Conservation (phyloP, 2,888 invertebrate species). For the Limnephilus auricula region DNA sequence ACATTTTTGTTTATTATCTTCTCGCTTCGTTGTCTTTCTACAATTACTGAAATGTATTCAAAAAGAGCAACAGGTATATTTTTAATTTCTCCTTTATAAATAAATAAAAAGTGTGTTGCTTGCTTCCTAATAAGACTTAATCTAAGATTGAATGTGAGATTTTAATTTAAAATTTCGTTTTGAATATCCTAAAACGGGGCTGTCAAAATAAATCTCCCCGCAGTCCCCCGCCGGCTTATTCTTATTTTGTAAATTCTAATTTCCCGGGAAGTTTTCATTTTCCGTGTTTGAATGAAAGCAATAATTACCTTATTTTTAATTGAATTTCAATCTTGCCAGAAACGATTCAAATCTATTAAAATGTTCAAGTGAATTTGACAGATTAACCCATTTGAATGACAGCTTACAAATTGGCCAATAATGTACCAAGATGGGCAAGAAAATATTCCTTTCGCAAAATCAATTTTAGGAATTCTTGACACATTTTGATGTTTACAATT, state of each 20-base stretch:
- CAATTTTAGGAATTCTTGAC: neutral
- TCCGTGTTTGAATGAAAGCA: constrained; percentile 47
- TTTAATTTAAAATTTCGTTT: neutral
- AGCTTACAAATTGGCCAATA: neutral
- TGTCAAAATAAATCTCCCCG: constrained; percentile 40
- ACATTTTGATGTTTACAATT: neutral
- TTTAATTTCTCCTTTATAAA: neutral
- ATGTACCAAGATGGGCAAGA: neutral
- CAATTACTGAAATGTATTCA: neutral
- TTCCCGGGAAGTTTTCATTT: constrained; percentile 8
- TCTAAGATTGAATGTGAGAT: neutral
- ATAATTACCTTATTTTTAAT: constrained; percentile 57
- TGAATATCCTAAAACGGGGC: constrained; percentile 7
- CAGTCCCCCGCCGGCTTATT: constrained; percentile 21
- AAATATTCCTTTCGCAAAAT: neutral
- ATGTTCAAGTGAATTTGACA: neutral
- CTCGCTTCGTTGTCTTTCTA: no score
- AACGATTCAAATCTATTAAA: neutral
- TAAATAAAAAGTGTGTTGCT: neutral
- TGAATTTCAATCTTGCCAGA: constrained; percentile 43
- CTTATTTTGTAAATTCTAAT: constrained; percentile 36
- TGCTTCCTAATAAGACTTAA: neutral
- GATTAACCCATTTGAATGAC: neutral
- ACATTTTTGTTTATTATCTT: no score
- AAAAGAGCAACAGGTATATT: neutral